A percentile compares a stretch with the other conserved stretches of the same genome.
phyloP scores from a whole-genome alignment of 2,113 vertebrate genomes.

The Galbula dea region DNA sequence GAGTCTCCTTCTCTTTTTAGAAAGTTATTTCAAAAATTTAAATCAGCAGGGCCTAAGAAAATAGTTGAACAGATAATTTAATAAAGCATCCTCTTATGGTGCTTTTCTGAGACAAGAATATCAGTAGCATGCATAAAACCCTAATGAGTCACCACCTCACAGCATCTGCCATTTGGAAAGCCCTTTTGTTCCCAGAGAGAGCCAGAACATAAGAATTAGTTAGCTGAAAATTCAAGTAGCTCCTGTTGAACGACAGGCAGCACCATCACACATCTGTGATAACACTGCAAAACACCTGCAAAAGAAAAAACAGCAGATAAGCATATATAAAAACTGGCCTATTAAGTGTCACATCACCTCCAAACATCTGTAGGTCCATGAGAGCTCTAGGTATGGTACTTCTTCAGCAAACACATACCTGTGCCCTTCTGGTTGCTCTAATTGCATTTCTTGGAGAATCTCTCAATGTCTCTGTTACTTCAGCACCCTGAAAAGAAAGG shows the following conservation, averaged over 20 bases:
- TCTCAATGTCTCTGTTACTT: background rate
- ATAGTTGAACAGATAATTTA: slow-evolving; percentile 43
- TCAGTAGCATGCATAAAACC: background rate
- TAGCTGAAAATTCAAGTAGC: background rate
- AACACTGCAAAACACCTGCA: background rate
- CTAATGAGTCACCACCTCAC: background rate
- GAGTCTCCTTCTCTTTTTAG: slow-evolving; percentile 34
- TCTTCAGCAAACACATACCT: background rate
- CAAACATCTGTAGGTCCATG: background rate
- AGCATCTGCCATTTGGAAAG: background rate
- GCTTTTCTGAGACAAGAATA: slow-evolving; percentile 36
- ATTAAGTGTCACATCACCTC: background rate
- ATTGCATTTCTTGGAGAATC: background rate
- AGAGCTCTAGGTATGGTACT: background rate
- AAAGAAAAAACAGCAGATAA: background rate
- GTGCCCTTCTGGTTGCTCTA: background rate
- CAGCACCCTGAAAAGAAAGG: background rate
- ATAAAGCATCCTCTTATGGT: slow-evolving; percentile 45
- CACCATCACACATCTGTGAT: background rate
- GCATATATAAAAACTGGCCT: background rate
- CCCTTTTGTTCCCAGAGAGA: background rate
- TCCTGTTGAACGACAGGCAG: background rate
- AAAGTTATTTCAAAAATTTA: slow-evolving; percentile 55
- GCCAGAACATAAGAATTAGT: background rate
- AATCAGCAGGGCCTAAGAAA: slow-evolving; percentile 18